Evolutionary conservation across 2,888 invertebrate genomes (phyloP).

Genomic region (Erebia palarica): DNA sequence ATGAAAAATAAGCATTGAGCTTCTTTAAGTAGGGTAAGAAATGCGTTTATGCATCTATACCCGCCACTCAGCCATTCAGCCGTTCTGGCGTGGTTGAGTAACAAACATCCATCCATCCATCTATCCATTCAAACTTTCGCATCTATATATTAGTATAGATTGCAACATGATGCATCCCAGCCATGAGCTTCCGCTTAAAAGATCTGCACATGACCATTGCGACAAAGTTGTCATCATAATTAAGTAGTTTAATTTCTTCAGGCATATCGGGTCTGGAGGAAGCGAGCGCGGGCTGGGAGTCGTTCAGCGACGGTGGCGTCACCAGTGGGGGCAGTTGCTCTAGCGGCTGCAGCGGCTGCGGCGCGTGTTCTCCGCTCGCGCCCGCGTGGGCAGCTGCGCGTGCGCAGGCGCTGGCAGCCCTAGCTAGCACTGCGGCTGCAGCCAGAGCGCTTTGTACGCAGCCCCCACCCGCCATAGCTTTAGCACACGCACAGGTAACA

Average conservation of each 20-base stretch:
- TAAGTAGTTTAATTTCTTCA: constrained; percentile 31
- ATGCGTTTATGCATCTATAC: no score
- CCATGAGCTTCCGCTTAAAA: no score
- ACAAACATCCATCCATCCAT: no score
- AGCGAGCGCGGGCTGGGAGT: constrained; percentile 58
- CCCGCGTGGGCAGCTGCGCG: constrained; percentile 82
- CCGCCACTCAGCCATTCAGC: no score
- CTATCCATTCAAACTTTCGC: no score
- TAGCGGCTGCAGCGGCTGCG: constrained; percentile 65
- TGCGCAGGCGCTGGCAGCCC: constrained; percentile 87
- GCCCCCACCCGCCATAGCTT: constrained; percentile 96
- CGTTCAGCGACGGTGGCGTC: constrained; percentile 55
- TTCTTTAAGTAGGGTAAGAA: no score
- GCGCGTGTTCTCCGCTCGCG: constrained; percentile 58
- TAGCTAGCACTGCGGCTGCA: constrained; percentile 77
- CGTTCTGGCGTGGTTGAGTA: no score
- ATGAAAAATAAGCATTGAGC: no score
- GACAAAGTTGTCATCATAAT: no score
- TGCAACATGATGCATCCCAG: no score
- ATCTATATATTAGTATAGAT: no score
- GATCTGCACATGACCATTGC: no score
- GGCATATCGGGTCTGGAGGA: constrained; percentile 62
- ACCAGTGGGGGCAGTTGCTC: constrained; percentile 50
- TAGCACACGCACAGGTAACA: constrained; percentile 83
- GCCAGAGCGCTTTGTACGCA: constrained; percentile 92